These are phyloP conservation scores for Thryonomys swinderianus DNA, from an alignment of 2,113 vertebrate species.

Conservation along the genomic window DNA sequence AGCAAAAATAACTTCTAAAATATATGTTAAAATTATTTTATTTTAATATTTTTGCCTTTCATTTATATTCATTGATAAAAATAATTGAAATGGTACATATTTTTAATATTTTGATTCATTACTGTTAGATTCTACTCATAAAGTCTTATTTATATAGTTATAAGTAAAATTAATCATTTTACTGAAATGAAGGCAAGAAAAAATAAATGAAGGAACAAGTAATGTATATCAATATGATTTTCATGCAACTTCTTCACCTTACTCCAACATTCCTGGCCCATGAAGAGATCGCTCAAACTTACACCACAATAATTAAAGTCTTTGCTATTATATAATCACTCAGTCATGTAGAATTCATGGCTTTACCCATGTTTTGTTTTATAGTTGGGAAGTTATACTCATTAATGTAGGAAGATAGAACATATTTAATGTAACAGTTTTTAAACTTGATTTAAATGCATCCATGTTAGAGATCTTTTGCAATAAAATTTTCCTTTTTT, in stretches of 20 bases:
- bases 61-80: not conserved
- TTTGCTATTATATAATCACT: not conserved
- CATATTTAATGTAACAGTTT: not conserved
- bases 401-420: not conserved
- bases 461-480: not conserved
- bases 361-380: not conserved
- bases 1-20: conserved; percentile 12
- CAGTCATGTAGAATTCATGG: not conserved
- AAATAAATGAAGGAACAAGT: not conserved
- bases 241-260: not conserved
- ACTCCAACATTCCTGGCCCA: not conserved
- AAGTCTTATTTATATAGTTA: not conserved
- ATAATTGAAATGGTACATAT: not conserved
- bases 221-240: not conserved
- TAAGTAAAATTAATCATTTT: not conserved
- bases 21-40: not conserved
- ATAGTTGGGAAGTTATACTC: not conserved
- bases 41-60: not conserved
- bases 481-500: not conserved
- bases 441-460: not conserved
- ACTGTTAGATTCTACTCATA: not conserved
- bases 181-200: not conserved
- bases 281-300: not conserved
- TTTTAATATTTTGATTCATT: conserved; percentile 1
- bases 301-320: not conserved